These are phyloP conservation scores for Morone chrysops DNA, from an alignment of 2,113 vertebrate genomes.

Conservation along the genomic window DNA sequence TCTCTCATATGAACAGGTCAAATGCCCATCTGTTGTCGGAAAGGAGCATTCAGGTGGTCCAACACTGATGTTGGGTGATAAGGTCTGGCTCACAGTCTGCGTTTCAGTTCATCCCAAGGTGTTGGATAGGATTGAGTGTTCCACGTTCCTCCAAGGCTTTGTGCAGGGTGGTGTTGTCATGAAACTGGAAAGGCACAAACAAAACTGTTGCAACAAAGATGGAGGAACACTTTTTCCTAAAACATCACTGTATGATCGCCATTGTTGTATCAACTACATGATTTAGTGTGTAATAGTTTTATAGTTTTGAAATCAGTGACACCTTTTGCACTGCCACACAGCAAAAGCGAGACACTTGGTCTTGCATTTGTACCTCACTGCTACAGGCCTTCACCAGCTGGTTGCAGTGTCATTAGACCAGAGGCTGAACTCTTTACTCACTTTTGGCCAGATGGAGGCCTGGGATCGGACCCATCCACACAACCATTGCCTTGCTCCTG, in stretches of 20 bases:
- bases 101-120: neutral
- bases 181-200: neutral
- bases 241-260: too few species aligned
- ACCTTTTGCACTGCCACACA: conserved; percentile 56
- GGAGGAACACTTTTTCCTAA: neutral
- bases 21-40: neutral
- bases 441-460: conserved; percentile 70
- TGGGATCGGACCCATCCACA: conserved; percentile 63
- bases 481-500: conserved; percentile 49
- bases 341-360: conserved; percentile 29
- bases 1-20: too few species aligned
- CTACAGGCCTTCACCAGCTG: conserved; percentile 69
- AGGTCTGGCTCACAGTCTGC: neutral
- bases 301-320: conserved; percentile 49
- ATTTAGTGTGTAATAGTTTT: neutral
- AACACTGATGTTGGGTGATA: neutral
- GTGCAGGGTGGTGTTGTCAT: neutral
- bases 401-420: conserved; percentile 72
- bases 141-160: neutral
- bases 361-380: conserved; percentile 25
- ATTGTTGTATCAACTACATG: neutral
- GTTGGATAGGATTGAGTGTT: neutral
- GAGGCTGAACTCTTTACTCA: conserved; percentile 64
- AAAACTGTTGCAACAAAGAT: neutral
- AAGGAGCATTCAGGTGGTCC: neutral